Percentiles rank a stretch among this genome's conserved stretches.
Conservation (phyloP, 2,113 vertebrate species). For the Brachypodius melanocephalos region DNA sequence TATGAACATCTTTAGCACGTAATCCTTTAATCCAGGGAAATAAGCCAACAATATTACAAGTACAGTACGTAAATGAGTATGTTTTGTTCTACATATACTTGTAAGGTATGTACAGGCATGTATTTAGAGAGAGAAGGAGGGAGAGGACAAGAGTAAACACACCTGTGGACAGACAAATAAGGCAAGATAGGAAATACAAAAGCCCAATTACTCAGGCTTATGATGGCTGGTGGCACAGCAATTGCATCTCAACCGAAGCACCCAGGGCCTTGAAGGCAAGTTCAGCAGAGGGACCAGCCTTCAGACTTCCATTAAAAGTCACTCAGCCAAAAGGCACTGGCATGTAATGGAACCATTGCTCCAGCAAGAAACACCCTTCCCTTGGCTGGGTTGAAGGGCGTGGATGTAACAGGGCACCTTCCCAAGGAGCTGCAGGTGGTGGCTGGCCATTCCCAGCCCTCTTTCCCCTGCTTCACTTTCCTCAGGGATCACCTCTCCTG, state of each 20-base stretch:
- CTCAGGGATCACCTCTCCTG: background rate
- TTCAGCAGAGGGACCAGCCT: background rate
- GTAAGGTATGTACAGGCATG: background rate
- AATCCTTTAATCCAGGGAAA: background rate
- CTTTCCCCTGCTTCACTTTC: background rate
- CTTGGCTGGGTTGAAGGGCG: background rate
- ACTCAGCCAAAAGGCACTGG: background rate
- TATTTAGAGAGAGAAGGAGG: background rate
- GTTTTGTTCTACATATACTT: background rate
- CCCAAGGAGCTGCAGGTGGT: background rate
- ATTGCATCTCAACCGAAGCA: background rate
- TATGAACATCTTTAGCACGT: background rate
- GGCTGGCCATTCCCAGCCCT: background rate
- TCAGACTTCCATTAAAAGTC: background rate
- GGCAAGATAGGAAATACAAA: background rate
- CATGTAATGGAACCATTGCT: background rate
- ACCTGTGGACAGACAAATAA: slow-evolving; percentile 8
- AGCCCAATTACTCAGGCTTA: background rate
- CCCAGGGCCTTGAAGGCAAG: background rate
- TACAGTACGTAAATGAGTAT: background rate
- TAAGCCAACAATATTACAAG: background rate
- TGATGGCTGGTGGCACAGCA: background rate
- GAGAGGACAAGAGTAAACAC: background rate
- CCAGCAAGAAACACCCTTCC: background rate
- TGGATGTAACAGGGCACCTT: background rate